Evolutionary conservation across 2,888 invertebrate genomes (phyloP), one percentile per base, ranked within the genome.

Genomic region (Drosophila cognata): DNA sequence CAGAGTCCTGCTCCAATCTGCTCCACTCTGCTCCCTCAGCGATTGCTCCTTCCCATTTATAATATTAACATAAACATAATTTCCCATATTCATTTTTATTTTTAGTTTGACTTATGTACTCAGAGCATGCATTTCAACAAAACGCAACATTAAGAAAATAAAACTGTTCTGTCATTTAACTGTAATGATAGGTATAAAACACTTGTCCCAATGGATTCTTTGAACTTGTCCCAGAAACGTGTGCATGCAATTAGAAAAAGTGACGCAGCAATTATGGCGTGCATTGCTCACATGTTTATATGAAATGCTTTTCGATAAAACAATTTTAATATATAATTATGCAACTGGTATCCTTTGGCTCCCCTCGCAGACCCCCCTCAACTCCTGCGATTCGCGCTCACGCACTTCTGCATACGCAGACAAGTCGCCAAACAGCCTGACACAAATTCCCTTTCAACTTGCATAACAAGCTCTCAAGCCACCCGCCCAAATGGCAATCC

Each of bases 371-470:
- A 33, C n/a, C 38, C 38, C 29, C 33, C 3, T 11, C 31, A 21
- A 11, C 29, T 18, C 18, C 5, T 28, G 35, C 46, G 68, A 67
- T 55, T 55, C 25, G 53, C 60, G 64, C 62, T 67, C 74, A 86
- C 86, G 84, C 87, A 83, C 87, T 86, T 53, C 74, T 58, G 79
- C 89, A 84, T 81, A 63, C 77, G 77, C 77, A 81, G 84, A 81
- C 77, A 73, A 71, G 87, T 51, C 81, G 86, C 83, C 84, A 74
- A 35, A 28, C 51, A n/a, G 76, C 74, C 82, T 85, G 85, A 85
- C 85, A 85, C 85, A 85, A 85, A 85, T 85, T 85, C 80, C 77
- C 88, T 79, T 89, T 79, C 85, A 79, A 85, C 76, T 89, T 72
- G 75, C 84, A 86, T 72, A 89, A 89, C 89, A 76, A 73, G 69